These are phyloP conservation scores for Bombus sibiricus DNA, from an alignment of 1,140 invertebrate genomes.

Conservation along the genomic window DNA sequence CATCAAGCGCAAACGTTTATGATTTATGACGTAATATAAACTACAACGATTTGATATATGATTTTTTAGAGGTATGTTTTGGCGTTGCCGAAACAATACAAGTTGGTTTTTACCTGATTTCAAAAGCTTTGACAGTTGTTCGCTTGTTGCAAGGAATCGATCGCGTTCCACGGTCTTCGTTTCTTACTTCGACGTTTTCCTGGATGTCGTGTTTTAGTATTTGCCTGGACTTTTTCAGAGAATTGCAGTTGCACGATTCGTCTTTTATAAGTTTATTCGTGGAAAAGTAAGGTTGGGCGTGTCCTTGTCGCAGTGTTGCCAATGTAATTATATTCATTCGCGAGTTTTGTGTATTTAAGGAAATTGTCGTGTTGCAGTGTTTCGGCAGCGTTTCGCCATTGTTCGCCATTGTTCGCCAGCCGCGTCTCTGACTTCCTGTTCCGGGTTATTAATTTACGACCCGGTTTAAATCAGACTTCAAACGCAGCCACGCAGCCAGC, in stretches of 20 bases:
- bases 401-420: background rate
- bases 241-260: background rate
- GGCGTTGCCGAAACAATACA: background rate
- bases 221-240: background rate
- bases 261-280: background rate
- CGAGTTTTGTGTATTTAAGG: background rate
- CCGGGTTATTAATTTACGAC: slow-evolving; percentile 38
- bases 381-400: background rate
- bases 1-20: background rate
- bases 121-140: background rate
- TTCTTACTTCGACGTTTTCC: background rate
- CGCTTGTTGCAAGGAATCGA: background rate
- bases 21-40: background rate
- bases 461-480: slow-evolving; percentile 39
- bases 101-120: background rate
- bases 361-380: background rate
- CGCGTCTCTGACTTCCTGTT: background rate
- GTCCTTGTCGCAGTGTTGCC: background rate
- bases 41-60: background rate
- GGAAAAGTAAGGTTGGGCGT: background rate
- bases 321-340: no score
- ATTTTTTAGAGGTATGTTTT: background rate
- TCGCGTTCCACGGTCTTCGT: background rate
- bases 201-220: background rate
- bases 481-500: background rate